Evolutionary conservation across 2,888 invertebrate species (phyloP), one percentile per base, ranked within the genome.

Genomic region (Acholoe squamosa): DNA sequence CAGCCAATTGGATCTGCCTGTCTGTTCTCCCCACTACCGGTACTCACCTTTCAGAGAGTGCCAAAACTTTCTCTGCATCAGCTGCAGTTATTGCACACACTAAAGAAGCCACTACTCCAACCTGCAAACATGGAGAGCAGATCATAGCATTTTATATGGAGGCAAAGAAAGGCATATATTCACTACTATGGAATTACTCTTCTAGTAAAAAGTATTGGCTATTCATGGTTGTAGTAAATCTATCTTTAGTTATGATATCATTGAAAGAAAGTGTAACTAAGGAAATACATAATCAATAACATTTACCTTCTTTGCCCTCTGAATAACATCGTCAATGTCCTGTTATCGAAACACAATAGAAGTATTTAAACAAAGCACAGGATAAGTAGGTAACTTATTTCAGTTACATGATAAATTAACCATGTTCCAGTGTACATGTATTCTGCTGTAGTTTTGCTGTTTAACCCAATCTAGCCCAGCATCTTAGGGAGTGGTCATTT

Each of bases 261-360:
- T 7, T 61, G 1, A 61, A 12, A 61, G 61, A 61, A 14, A n/a
- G 1, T 61, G 1, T 61, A 19, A 61, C 1, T 61, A 3, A 14
- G 5, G 22, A 61, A 61, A 19, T n/a, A n/a, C 19, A 61, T 61
- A n/a, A 61, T 61, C 61, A 28, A 14, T n/a, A 12, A 61, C 22
- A 28, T 54, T 86, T 56, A 86, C 86, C 52, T 86, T 54, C 28
- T 86, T 86, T 0, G 86, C 86, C 25, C 86, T 19, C 54, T 54
- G 31, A 31, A 86, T 86, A 54, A 86, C 86, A 54, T 52, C 28
- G 7, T 86, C 86, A 19, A 86, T 28, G 28, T 86, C 86, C 86
- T 86, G 54, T 7, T 43, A 19, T 61, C 5, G 61, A 12, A n/a
- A 19, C 10, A 54, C 54, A 54, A 54, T 54, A 54, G 10, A 54